Percentiles rank a stretch among this genome's conserved stretches.
Evolutionary conservation across 2,113 vertebrate species (phyloP).

Genomic region (Bubo blakistoni): DNA sequence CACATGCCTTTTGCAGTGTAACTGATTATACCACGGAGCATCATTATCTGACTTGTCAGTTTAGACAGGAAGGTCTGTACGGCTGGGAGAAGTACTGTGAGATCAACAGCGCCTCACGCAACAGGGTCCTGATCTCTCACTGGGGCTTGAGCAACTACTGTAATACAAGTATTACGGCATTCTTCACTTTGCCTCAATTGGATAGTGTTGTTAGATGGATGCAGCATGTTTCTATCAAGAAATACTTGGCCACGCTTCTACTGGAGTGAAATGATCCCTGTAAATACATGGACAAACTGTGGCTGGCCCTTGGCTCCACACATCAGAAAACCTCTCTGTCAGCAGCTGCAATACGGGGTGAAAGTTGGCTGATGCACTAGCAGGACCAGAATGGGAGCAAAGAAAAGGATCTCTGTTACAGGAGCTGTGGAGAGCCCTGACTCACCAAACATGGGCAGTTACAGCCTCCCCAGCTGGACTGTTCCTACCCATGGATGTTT

Average conservation of each 20-base stretch:
- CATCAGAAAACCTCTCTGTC: constrained; percentile 62
- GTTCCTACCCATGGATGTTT: constrained; percentile 16
- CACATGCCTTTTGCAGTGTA: background rate
- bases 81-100: background rate
- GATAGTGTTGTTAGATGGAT: constrained; percentile 44
- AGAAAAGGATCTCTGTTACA: constrained; percentile 55
- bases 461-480: background rate
- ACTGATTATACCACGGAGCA: background rate
- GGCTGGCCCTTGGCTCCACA: constrained; percentile 45
- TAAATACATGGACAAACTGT: constrained; percentile 62
- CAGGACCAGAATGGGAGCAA: constrained; percentile 38
- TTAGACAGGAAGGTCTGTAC: background rate
- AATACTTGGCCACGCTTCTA: constrained; percentile 10
- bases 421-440: constrained; percentile 20
- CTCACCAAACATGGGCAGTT: background rate
- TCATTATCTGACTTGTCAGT: background rate
- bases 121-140: constrained; percentile 14
- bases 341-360: constrained; percentile 42
- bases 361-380: constrained; percentile 41
- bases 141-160: constrained; percentile 33
- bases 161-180: background rate
- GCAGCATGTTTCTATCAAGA: constrained; percentile 57
- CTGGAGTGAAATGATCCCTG: constrained; percentile 56
- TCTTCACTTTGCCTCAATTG: constrained; percentile 44
- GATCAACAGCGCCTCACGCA: background rate